These are phyloP conservation scores for Graptemys geographica DNA, from an alignment of 2,797 vertebrate genomes.

Conservation along the genomic window DNA sequence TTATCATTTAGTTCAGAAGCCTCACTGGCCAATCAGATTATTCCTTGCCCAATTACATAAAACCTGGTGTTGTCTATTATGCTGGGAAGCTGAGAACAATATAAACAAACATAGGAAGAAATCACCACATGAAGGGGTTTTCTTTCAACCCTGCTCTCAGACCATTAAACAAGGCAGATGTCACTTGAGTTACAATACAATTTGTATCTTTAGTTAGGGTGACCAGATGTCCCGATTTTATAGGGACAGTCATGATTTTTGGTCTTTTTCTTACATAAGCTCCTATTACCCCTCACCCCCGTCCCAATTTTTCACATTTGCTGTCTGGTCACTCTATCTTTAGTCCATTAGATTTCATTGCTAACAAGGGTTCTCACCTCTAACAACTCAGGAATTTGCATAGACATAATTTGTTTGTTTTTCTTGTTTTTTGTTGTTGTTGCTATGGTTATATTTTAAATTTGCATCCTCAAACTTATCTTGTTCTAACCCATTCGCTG, in stretches of 20 bases:
- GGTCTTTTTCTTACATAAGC: too few relatives aligned
- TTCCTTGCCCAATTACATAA: background rate
- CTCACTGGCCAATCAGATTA: background rate
- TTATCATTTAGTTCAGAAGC: background rate
- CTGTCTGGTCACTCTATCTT: background rate
- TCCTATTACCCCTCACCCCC: too few relatives aligned
- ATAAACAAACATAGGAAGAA: accelerated
- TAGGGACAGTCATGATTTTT: too few relatives aligned
- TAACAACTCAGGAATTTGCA: constrained; percentile 37
- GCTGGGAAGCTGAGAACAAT: accelerated
- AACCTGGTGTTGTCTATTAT: accelerated
- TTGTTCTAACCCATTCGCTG: constrained; percentile 70
- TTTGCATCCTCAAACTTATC: constrained; percentile 62
- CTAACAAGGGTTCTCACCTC: constrained; percentile 11
- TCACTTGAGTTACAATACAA: background rate
- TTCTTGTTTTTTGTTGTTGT: constrained; percentile 49
- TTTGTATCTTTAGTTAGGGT: background rate
- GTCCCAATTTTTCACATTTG: too few relatives aligned
- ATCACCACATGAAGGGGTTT: accelerated
- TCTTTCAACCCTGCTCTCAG: accelerated
- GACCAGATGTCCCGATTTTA: too few relatives aligned
- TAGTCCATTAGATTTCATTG: constrained; percentile 11
- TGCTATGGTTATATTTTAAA: constrained; percentile 70
- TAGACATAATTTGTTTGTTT: constrained; percentile 51
- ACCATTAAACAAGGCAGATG: background rate